Evolutionary conservation across 2,113 vertebrate species (phyloP).

Genomic region (Phodopus roborovskii): DNA sequence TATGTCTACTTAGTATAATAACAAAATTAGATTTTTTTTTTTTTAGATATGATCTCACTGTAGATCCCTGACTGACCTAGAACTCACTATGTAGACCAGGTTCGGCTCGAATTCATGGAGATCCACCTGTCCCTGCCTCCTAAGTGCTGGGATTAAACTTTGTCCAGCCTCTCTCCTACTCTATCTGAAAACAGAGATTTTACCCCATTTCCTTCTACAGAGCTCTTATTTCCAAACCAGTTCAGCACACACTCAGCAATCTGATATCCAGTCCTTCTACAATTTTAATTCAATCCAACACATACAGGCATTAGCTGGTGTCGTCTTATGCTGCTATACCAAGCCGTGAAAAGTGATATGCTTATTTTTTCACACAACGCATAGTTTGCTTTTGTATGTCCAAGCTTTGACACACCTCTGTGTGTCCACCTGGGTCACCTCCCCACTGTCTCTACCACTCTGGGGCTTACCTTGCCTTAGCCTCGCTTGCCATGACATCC

Average conservation of each 20-base stretch:
- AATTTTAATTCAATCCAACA: background rate
- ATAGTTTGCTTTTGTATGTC: background rate
- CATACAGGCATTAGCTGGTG: background rate
- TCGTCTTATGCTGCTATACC: background rate
- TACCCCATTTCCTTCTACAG: slow-evolving; percentile 29
- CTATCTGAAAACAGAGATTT: background rate
- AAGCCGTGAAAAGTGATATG: background rate
- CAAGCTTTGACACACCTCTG: background rate
- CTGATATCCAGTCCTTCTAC: background rate
- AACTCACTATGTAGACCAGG: background rate
- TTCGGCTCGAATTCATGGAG: background rate
- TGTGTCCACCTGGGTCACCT: background rate
- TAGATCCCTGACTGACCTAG: background rate
- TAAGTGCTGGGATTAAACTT: background rate
- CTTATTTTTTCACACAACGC: background rate
- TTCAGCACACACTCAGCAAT: background rate
- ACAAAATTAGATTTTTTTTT: background rate
- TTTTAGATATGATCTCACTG: background rate
- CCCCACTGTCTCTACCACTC: background rate
- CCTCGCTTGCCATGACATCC: background rate
- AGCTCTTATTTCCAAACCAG: slow-evolving; percentile 45
- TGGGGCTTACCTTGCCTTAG: background rate
- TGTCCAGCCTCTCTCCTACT: slow-evolving; percentile 9
- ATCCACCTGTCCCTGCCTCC: background rate
- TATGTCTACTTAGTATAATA: background rate